These are phyloP conservation scores for Andrena hattorfiana DNA, from an alignment of 2,888 invertebrate genomes.

Conservation along the genomic window DNA sequence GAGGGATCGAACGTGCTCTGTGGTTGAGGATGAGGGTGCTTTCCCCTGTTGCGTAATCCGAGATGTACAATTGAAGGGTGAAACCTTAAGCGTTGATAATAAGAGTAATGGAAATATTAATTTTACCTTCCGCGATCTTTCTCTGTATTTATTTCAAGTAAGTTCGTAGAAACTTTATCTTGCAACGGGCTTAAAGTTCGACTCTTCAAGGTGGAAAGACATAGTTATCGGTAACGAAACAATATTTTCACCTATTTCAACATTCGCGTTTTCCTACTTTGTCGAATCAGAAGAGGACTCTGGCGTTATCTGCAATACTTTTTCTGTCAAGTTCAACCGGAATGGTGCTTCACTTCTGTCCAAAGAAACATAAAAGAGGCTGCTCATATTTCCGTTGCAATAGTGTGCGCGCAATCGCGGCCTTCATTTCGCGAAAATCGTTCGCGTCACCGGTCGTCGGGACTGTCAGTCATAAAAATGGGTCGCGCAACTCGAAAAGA, in stretches of 20 bases:
- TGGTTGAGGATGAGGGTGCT: slow-evolving; percentile 18
- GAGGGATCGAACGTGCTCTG: slow-evolving; percentile 5
- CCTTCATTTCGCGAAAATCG: slow-evolving; percentile 36
- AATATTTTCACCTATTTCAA: background rate
- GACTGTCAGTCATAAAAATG: slow-evolving; percentile 30
- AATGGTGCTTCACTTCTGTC: background rate
- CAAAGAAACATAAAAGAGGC: background rate
- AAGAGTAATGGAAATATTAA: background rate
- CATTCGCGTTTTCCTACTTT: background rate
- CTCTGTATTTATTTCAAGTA: background rate
- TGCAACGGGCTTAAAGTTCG: background rate
- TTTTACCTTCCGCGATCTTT: background rate
- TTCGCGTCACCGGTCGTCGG: slow-evolving; percentile 26
- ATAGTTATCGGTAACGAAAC: background rate
- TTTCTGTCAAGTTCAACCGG: background rate
- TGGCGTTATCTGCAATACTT: too few species aligned
- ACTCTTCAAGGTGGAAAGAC: background rate
- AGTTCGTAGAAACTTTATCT: background rate
- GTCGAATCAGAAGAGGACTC: too few species aligned
- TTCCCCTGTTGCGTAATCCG: slow-evolving; percentile 26
- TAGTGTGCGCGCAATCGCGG: slow-evolving; percentile 14
- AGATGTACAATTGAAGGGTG: background rate
- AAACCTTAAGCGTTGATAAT: background rate
- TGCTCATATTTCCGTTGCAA: background rate
- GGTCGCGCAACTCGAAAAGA: slow-evolving; percentile 31